Base-by-base conservation (phyloP, 1,140 invertebrate species). In the Medauroidea extradentata region DNA sequence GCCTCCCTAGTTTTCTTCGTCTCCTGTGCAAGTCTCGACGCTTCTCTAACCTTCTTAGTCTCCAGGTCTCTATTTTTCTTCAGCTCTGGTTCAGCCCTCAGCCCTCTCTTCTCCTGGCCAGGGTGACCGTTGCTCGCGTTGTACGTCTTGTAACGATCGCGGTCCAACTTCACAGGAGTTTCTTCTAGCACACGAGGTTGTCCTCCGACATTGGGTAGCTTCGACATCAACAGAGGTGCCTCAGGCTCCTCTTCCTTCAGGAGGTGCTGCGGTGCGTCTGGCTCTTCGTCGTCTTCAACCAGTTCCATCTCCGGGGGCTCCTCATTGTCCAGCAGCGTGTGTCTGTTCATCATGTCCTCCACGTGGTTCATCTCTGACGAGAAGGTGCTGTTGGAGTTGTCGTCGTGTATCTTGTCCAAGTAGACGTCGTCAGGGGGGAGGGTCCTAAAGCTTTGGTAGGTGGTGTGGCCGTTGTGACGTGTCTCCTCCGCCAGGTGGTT, bases 91-190 rank as follows among this genome's bases (percentile, higher is more conserved):
- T 1, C n/a, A 18, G 24, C n/a, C 38, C 38, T 11, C 25, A 8
- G 19, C 50, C 8, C 16, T n/a, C n/a, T n/a, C n/a, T n/a, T n/a
- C n/a, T n/a, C n/a, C 11, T 2, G 14, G n/a, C 53, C 24, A 3
- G 7, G 24, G 16, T 41, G 24, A 11, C 38, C 24, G 9, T 2
- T 21, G n/a, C 14, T 25, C 38, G 53, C 38, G 21, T 43, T 54
- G 38, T 43, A 54, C n/a, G 53, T 54, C 38, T 42, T 54, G 29
- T 54, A 54, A 16, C 29, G 29, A 11, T 34, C 29, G 29, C 29
- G 29, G 29, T 34, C 29, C n/a, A n/a, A n/a, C n/a, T n/a, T n/a
- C n/a, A n/a, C n/a, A 4, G 29, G 29, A 11, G 29, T 34, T 11
- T 34, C 29, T 11, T 34, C 29, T 11, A 11, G 5, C 29, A 11